phyloP scores from a whole-genome alignment of 2,113 vertebrate species.

The Hymenochirus boettgeri region DNA sequence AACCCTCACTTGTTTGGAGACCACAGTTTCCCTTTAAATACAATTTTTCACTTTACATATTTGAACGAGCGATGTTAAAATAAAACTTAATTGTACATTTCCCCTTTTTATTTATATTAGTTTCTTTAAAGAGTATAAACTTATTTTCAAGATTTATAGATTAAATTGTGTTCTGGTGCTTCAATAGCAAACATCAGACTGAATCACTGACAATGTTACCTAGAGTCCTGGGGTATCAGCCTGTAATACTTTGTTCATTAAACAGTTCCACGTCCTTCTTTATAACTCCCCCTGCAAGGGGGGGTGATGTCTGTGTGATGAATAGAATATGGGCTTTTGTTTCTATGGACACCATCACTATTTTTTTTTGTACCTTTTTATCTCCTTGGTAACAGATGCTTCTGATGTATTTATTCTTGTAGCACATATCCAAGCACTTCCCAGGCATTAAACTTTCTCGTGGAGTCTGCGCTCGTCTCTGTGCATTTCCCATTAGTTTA shows the following conservation, averaged over 20 bases:
- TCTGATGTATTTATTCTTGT: conserved; percentile 26
- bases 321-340: conserved; percentile 31
- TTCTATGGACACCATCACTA: conserved; percentile 39
- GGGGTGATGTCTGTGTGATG: conserved; percentile 22
- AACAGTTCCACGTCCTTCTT: conserved; percentile 11
- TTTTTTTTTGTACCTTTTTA: conserved; percentile 32
- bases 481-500: neutral
- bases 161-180: neutral
- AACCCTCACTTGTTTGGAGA: no score
- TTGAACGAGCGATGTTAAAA: no score
- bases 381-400: conserved; percentile 39
- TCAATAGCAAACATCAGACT: neutral
- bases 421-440: neutral
- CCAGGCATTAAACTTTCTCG: conserved; percentile 9
- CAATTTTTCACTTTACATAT: no score
- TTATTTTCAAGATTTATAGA: no score
- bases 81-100: no score
- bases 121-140: no score
- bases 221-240: neutral
- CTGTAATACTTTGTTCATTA: conserved; percentile 12
- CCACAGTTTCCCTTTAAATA: no score
- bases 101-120: no score
- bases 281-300: neutral
- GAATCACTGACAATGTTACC: neutral
- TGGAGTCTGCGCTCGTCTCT: neutral